Conservation (phyloP, 2,113 vertebrate species). For the Hypomesus transpacificus region DNA sequence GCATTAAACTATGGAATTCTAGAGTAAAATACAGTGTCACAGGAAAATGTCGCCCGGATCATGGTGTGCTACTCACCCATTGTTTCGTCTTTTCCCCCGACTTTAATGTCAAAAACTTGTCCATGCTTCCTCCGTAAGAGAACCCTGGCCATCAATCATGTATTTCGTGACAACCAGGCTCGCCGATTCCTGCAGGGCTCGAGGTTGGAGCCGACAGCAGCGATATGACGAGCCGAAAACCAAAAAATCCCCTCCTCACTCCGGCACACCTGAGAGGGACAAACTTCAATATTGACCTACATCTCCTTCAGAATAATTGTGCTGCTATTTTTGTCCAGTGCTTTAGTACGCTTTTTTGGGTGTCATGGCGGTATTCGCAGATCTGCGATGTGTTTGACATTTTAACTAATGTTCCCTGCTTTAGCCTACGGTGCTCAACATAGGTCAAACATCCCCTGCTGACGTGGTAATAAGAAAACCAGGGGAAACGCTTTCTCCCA, state of each 20-base stretch:
- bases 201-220: slow-evolving; percentile 10
- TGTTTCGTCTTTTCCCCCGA: slow-evolving; percentile 17
- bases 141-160: slow-evolving; percentile 2
- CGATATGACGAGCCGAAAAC: slow-evolving; percentile 31
- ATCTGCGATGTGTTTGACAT: slow-evolving; percentile 59
- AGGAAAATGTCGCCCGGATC: too few species aligned
- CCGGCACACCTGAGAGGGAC: slow-evolving; percentile 47
- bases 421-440: slow-evolving; percentile 52
- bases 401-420: slow-evolving; percentile 62
- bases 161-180: not conserved
- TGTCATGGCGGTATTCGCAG: slow-evolving; percentile 36
- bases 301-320: slow-evolving; percentile 67
- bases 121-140: slow-evolving; percentile 1
- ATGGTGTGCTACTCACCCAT: not conserved
- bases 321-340: slow-evolving; percentile 62
- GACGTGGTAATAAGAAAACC: slow-evolving; percentile 32
- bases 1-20: too few species aligned
- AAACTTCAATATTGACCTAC: slow-evolving; percentile 68
- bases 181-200: not conserved
- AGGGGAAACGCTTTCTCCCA: slow-evolving; percentile 4
- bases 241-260: slow-evolving; percentile 1
- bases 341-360: slow-evolving; percentile 41
- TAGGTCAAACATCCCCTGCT: slow-evolving; percentile 45
- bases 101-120: slow-evolving; percentile 1
- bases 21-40: too few species aligned